These are phyloP conservation scores for Scaptodrosophila lebanonensis DNA, from an alignment of 1,140 invertebrate genomes.

Conservation along the genomic window DNA sequence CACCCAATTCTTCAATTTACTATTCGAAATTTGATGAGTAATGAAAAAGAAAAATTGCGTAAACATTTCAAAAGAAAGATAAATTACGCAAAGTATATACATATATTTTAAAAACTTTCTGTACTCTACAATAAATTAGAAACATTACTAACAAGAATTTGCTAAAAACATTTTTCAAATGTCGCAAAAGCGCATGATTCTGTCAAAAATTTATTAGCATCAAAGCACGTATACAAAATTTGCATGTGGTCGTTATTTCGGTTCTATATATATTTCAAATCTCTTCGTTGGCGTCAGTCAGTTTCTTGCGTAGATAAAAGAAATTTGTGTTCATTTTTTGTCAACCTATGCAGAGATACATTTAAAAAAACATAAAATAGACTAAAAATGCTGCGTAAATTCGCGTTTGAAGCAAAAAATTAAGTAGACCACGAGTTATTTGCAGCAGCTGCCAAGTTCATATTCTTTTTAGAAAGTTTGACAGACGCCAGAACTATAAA, in stretches of 20 bases:
- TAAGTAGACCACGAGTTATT: conserved; percentile 10
- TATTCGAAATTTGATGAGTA: too few species aligned
- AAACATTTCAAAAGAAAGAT: too few species aligned
- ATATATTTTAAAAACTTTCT: too few species aligned
- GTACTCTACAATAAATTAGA: background rate
- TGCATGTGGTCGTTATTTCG: conserved; percentile 24
- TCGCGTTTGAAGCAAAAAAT: too few species aligned
- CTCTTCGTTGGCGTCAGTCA: background rate
- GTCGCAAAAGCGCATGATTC: conserved; percentile 24
- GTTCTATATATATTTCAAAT: conserved; percentile 59
- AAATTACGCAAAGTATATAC: too few species aligned
- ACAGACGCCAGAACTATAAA: too few species aligned
- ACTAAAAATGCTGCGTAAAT: too few species aligned
- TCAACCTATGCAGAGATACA: conserved; percentile 12
- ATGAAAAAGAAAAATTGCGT: too few species aligned
- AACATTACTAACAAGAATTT: background rate
- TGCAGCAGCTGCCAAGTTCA: conserved; percentile 9
- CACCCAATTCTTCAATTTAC: too few species aligned
- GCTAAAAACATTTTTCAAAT: conserved; percentile 13
- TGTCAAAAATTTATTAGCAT: conserved; percentile 31
- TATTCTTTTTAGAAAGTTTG: too few species aligned
- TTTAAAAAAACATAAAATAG: conserved; percentile 56
- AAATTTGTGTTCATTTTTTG: conserved; percentile 51
- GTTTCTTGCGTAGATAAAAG: conserved; percentile 59
- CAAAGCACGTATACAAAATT: conserved; percentile 15